A percentile compares a stretch with the other conserved stretches of the same genome.
Conservation (phyloP, 92 coral and sea anemone genomes). For the Actinernus sp. region DNA sequence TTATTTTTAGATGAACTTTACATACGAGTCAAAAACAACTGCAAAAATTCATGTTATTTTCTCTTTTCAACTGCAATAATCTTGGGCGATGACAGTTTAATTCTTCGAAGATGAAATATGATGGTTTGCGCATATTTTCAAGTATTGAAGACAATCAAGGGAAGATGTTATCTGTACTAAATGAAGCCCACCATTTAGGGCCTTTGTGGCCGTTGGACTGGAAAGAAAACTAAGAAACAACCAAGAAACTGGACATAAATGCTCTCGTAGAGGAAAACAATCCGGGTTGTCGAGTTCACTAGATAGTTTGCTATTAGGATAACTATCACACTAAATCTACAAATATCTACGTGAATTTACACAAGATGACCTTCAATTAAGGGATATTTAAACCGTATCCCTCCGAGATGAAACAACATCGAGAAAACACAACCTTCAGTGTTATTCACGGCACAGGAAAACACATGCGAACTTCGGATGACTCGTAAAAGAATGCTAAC, state of each 20-base stretch:
- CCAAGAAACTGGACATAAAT: no score
- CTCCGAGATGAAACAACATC: no score
- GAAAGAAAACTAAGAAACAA: no score
- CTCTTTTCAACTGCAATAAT: conserved; percentile 23
- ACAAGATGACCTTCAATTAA: conserved; percentile 49
- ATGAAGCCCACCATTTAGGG: no score
- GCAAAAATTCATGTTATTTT: conserved; percentile 41
- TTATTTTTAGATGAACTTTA: background rate
- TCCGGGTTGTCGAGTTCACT: no score
- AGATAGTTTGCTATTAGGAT: conserved; percentile 38
- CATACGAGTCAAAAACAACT: conserved; percentile 14
- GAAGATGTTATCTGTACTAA: no score
- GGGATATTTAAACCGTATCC: conserved; percentile 32
- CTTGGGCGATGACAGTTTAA: conserved; percentile 41
- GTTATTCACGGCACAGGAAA: no score
- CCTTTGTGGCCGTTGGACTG: no score
- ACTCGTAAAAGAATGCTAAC: no score
- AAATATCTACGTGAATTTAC: conserved; percentile 45
- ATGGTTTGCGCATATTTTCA: conserved; percentile 24
- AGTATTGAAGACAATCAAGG: background rate
- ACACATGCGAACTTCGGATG: no score
- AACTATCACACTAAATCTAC: conserved; percentile 48
- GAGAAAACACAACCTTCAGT: no score
- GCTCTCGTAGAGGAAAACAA: no score
- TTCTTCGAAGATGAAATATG: conserved; percentile 17